A percentile compares a stretch with the other conserved stretches of the same genome.
phyloP scores from a whole-genome alignment of 2,888 invertebrate genomes.

The Ctenicera cuprea region DNA sequence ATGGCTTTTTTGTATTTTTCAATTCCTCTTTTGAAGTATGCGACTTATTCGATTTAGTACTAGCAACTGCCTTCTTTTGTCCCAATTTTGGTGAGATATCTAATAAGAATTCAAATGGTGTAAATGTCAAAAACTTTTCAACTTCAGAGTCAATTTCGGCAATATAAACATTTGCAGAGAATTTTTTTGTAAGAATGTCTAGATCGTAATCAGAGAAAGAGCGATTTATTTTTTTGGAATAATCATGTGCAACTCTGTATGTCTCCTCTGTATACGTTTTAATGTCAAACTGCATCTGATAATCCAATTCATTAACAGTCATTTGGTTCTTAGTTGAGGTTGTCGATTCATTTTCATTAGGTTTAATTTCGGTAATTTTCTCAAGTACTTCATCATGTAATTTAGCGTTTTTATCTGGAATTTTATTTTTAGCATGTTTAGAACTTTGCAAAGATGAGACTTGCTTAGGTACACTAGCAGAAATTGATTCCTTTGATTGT shows the following conservation, averaged over 20 bases:
- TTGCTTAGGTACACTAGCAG: too few species aligned
- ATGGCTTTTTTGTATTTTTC: conserved; percentile 17
- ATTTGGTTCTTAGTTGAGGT: neutral
- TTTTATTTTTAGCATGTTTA: too few species aligned
- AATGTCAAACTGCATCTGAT: conserved; percentile 45
- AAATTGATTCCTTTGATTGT: too few species aligned
- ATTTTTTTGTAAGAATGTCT: conserved; percentile 55
- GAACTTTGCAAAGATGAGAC: too few species aligned
- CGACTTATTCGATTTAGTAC: neutral
- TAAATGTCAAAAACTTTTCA: conserved; percentile 57
- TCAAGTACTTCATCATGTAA: neutral
- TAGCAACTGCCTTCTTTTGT: neutral
- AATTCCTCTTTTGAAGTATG: neutral
- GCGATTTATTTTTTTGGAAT: conserved; percentile 40
- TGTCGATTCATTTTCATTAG: neutral
- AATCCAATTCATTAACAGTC: neutral
- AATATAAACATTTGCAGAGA: conserved; percentile 61
- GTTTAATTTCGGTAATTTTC: neutral
- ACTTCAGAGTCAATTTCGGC: conserved; percentile 60
- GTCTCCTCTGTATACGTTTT: conserved; percentile 48
- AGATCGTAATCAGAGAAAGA: conserved; percentile 58
- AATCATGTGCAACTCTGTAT: conserved; percentile 50
- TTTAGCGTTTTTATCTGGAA: neutral
- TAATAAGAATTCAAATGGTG: conserved; percentile 60
- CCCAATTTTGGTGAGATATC: conserved; percentile 53